Evolutionary conservation across 2,888 invertebrate species (phyloP).

Genomic region (Drepanosiphum platanoidis): DNA sequence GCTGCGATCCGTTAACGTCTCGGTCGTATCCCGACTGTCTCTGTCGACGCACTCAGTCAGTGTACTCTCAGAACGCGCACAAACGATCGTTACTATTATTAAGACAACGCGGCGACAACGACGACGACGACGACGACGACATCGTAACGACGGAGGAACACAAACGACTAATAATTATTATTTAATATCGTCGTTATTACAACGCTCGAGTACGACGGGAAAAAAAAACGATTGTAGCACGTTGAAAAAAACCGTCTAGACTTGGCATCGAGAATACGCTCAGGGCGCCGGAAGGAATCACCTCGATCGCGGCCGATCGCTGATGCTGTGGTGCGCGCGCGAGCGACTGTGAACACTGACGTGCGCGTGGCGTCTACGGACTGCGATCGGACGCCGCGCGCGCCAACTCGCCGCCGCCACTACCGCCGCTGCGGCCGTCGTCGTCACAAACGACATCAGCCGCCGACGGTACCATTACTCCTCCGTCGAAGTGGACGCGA

Average conservation of each 20-base stretch:
- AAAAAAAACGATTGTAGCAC: too few relatives aligned
- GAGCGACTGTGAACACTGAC: background rate
- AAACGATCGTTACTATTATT: background rate
- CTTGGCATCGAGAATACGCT: too few relatives aligned
- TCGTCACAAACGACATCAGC: background rate
- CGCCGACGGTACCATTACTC: background rate
- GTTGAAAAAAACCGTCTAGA: too few relatives aligned
- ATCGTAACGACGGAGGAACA: too few relatives aligned
- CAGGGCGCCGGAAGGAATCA: too few relatives aligned
- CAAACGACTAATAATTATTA: too few relatives aligned
- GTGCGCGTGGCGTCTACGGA: slow-evolving; percentile 35
- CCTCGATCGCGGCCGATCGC: slow-evolving; percentile 27
- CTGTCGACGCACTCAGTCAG: too few relatives aligned
- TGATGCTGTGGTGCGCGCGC: slow-evolving; percentile 28
- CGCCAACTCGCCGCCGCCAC: background rate
- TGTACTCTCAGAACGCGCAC: too few relatives aligned
- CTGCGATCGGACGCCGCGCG: background rate
- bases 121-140: background rate
- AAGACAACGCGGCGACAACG: background rate
- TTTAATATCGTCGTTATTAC: too few relatives aligned
- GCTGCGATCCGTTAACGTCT: background rate
- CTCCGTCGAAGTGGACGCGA: background rate
- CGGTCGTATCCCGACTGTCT: background rate
- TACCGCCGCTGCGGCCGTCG: background rate
- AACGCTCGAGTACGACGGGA: too few relatives aligned